phyloP scores from a whole-genome alignment of 2,113 vertebrate genomes.

The Glaucidium brasilianum region DNA sequence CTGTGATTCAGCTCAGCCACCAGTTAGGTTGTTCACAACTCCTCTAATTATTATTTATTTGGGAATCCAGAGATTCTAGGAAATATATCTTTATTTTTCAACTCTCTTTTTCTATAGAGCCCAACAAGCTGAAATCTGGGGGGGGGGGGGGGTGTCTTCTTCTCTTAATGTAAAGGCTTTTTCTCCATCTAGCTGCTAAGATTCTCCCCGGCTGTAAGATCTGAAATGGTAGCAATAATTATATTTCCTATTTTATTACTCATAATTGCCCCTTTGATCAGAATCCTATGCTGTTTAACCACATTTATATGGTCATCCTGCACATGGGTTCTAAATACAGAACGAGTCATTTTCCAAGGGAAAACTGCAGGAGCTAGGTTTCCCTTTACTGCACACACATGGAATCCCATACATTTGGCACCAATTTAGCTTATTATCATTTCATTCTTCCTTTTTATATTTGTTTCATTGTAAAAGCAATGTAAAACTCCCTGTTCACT shows the following conservation, averaged over 20 bases:
- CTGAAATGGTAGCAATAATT: conserved; percentile 49
- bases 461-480: conserved; percentile 10
- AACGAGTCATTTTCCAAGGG: neutral
- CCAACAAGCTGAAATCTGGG: neutral
- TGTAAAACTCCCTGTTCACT: neutral
- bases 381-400: conserved; percentile 16
- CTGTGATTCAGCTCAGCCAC: neutral
- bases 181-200: neutral
- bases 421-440: conserved; percentile 33
- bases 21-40: neutral
- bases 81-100: neutral
- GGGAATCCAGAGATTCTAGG: neutral
- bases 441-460: conserved; percentile 27
- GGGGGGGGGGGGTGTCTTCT: too few species aligned
- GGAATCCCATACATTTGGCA: conserved; percentile 15
- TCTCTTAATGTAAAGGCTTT: neutral
- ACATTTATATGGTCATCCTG: conserved; percentile 36
- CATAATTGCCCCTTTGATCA: conserved; percentile 44
- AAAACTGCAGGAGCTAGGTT: neutral
- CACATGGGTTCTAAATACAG: neutral
- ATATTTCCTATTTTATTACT: conserved; percentile 53
- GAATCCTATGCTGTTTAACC: conserved; percentile 38
- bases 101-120: neutral
- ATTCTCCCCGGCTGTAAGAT: conserved; percentile 1
- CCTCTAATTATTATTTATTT: neutral